phyloP scores from a whole-genome alignment of 2,888 invertebrate species.

The Tolmerus cingulatus region DNA sequence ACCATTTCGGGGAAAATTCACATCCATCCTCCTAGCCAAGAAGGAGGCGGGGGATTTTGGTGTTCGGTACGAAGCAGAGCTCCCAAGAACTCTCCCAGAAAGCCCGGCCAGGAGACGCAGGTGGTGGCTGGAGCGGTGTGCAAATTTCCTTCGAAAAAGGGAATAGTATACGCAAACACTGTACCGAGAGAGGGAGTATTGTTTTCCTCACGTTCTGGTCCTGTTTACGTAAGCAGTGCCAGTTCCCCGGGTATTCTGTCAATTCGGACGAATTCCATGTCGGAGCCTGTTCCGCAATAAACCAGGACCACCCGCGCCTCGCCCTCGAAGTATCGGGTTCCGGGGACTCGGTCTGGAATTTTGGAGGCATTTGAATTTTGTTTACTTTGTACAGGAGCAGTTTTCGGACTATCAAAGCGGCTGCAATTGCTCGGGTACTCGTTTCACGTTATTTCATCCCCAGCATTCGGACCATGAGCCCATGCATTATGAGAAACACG shows the following conservation, averaged over 20 bases:
- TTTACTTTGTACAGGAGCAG: conserved; percentile 5
- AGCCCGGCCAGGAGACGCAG: neutral
- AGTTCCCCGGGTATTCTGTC: conserved; percentile 4
- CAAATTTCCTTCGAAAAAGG: conserved; percentile 1
- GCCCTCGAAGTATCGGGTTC: neutral
- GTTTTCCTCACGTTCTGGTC: conserved; percentile 11
- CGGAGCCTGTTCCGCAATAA: neutral
- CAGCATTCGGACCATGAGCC: conserved; percentile 2
- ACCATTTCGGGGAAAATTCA: neutral
- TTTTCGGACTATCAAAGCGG: neutral
- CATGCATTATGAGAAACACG: neutral
- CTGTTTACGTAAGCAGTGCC: conserved; percentile 31
- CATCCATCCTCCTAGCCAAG: neutral
- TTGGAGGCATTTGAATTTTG: conserved; percentile 31
- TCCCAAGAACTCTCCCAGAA: neutral
- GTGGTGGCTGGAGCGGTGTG: neutral
- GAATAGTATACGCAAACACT: neutral
- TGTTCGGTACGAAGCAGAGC: neutral
- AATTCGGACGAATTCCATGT: neutral
- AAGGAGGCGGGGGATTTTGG: neutral
- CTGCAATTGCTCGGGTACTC: neutral
- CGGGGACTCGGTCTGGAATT: neutral
- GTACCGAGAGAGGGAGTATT: neutral
- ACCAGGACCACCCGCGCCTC: neutral
- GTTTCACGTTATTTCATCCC: neutral